Conservation (phyloP, 1,140 invertebrate genomes). For the Camponotus vicinus region DNA sequence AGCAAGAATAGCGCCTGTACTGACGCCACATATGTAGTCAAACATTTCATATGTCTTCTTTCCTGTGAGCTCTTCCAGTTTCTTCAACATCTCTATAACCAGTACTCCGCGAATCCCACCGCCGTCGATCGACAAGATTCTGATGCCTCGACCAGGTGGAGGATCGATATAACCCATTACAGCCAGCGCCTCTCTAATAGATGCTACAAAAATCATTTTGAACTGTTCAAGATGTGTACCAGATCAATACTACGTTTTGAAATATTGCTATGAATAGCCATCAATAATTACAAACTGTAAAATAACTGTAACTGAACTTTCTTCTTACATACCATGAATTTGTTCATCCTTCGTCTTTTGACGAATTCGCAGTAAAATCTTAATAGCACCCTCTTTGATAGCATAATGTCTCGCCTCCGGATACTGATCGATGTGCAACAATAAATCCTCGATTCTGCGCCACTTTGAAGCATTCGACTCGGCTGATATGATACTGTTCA, state of each 20-base stretch:
- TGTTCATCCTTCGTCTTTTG: conserved; percentile 82
- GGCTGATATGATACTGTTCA: conserved; percentile 88
- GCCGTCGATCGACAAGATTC: conserved; percentile 95
- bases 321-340: conserved; percentile 75
- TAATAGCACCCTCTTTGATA: conserved; percentile 90
- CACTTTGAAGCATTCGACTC: conserved; percentile 87
- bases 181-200: conserved; percentile 89
- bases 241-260: too few species aligned
- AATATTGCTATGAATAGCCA: background rate
- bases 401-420: conserved; percentile 91
- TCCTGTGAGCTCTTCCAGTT: conserved; percentile 91
- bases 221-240: background rate
- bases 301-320: background rate
- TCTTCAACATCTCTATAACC: conserved; percentile 92
- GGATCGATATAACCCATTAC: conserved; percentile 92
- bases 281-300: background rate
- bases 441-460: conserved; percentile 89
- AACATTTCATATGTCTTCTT: conserved; percentile 91
- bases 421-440: conserved; percentile 90
- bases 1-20: conserved; percentile 94
- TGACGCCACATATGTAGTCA: conserved; percentile 97
- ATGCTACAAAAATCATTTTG: conserved; percentile 70
- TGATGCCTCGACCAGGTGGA: conserved; percentile 90
- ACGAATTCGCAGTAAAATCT: conserved; percentile 87
- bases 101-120: conserved; percentile 95